Conservation (phyloP, 2,113 vertebrate genomes). For the Capreolus pygargus region DNA sequence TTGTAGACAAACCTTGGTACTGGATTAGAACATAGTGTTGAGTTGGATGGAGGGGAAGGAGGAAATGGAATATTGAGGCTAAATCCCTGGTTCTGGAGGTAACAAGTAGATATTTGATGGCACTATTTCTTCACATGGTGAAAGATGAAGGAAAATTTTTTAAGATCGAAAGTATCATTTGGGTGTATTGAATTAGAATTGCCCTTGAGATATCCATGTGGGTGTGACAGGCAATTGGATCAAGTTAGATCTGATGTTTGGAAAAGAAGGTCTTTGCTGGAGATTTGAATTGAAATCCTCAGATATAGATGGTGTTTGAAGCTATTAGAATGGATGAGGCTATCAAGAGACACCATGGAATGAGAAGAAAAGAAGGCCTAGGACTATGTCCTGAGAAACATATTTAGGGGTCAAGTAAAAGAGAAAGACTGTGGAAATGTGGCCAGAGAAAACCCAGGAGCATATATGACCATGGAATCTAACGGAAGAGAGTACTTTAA, state of each 20-base stretch:
- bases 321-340: neutral
- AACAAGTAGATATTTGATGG: neutral
- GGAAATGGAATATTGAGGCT: neutral
- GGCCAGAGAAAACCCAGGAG: neutral
- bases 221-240: neutral
- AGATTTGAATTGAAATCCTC: neutral
- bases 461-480: neutral
- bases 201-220: neutral
- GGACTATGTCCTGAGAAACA: neutral
- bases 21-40: neutral
- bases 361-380: neutral
- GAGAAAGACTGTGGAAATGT: neutral
- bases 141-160: neutral
- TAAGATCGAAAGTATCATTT: neutral
- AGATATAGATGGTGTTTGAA: neutral
- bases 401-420: neutral
- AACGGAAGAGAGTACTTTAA: neutral
- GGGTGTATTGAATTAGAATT: neutral
- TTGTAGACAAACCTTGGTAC: neutral
- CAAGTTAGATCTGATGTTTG: neutral
- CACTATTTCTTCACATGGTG: neutral
- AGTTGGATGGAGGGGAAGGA: neutral
- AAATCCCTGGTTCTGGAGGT: neutral
- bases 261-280: neutral
- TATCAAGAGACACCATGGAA: neutral